Evolutionary conservation across 2,113 vertebrate species (phyloP).

Genomic region (Rhegmatorhina hoffmannsi): DNA sequence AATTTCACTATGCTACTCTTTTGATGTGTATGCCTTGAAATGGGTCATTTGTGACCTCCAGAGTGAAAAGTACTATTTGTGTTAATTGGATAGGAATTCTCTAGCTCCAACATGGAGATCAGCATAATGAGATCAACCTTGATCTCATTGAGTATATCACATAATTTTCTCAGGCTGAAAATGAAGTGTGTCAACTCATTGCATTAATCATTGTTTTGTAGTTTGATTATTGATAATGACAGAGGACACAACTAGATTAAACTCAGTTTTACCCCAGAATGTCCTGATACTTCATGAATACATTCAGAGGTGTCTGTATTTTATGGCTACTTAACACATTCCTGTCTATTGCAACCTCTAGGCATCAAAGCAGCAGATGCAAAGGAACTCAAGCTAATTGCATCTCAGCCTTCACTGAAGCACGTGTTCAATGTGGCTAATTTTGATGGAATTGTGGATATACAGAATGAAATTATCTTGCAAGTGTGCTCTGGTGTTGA

Average conservation of each 20-base stretch:
- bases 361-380: slow-evolving; percentile 90
- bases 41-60: rapidly evolving
- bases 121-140: background rate
- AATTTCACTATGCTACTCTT: background rate
- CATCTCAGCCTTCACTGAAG: slow-evolving; percentile 83
- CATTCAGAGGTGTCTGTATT: background rate
- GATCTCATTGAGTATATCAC: background rate
- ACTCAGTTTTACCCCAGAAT: background rate
- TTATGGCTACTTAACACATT: background rate
- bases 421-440: slow-evolving; percentile 86
- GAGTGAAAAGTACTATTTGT: background rate
- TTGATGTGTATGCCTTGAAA: background rate
- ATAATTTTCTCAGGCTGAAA: background rate
- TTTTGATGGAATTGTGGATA: slow-evolving; percentile 83
- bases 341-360: slow-evolving; percentile 58
- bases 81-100: background rate
- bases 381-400: slow-evolving; percentile 87
- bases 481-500: slow-evolving; percentile 89
- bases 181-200: background rate
- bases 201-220: background rate
- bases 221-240: background rate
- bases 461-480: slow-evolving; percentile 87
- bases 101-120: background rate
- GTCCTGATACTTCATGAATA: background rate
- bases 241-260: background rate